Base-by-base conservation (phyloP, 2,113 vertebrate species). In the Grantiella picta region DNA sequence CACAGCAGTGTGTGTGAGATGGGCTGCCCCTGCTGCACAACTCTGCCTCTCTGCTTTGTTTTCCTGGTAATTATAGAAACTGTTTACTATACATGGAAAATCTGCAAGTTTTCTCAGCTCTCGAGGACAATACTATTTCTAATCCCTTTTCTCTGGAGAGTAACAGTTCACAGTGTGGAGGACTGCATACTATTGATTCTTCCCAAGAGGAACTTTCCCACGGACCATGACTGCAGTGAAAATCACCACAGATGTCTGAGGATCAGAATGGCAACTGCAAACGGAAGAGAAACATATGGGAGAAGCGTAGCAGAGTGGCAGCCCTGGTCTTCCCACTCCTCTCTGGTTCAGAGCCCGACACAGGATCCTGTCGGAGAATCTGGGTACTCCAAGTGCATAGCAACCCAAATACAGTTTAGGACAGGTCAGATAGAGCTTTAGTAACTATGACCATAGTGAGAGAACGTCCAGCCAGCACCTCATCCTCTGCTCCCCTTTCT, bases 41-140 rank as follows among this genome's bases (percentile, higher is more conserved):
- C 18, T 94, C 23, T 63, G 95, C 21, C 54, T 86, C 72, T 86
- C 35, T 88, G 81, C 49, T 96, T 83, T 88, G 79, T 93, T 92
- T 95, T 90, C 64, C 40, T 64, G 56, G 22, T 92, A 93, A 93
- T 96, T 95, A 92, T 59, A 90, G 88, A 66, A 94, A 93, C 85
- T 70, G 88, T 88, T 94, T 73, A 79, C 50, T 86, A 16, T 57
- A 69, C 70, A 92, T 50, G 86, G 81, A 96, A 95, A 95, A 92
- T 92, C 79, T 94, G 92, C 82, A 83, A 95, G 52, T 91, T 86
- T 95, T 97, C 93, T 97, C 93, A 95, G 88, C 88, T 96, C 71
- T 66, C 70, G 70, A 71, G 64, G 75, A 94, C 93, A 96, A 95
- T 91, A 47, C 59, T 86, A 54, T 77, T 96, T 73, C 54, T 81